Conservation (phyloP, 2,113 vertebrate species). For the Rostratula benghalensis region DNA sequence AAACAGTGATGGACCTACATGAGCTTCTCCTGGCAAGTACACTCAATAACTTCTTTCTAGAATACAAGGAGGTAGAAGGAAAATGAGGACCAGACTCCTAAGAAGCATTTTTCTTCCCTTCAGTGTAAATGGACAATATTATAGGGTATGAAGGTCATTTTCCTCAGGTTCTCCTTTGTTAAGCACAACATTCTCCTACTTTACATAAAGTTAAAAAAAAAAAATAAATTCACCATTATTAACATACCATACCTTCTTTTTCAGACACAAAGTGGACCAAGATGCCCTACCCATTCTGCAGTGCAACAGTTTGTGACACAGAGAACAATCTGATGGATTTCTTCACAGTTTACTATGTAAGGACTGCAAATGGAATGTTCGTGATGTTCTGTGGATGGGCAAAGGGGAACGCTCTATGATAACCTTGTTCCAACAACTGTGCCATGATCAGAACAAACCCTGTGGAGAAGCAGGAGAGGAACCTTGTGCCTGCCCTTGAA, state of each 20-base stretch:
- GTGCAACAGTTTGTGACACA: not conserved
- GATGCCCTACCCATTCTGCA: not conserved
- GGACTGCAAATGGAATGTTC: rapidly evolving
- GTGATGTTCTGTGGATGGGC: not conserved
- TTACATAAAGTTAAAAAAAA: not conserved
- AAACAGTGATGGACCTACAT: not conserved
- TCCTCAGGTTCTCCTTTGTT: not conserved
- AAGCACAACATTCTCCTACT: not conserved
- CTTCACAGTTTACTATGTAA: not conserved
- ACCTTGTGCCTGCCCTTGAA: not conserved
- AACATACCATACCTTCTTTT: not conserved
- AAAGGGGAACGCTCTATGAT: not conserved
- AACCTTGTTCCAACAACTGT: not conserved
- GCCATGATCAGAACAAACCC: not conserved
- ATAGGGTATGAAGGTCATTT: not conserved
- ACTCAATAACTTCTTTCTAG: not conserved
- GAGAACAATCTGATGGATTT: not conserved
- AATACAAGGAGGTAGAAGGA: not conserved
- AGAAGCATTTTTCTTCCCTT: not conserved
- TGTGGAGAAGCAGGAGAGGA: not conserved
- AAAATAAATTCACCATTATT: not conserved
- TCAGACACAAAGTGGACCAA: not conserved
- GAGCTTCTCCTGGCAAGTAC: not conserved
- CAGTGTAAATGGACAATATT: not conserved
- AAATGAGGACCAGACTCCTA: not conserved